Conservation (phyloP, 1,140 invertebrate genomes). For the Aricia agestis region DNA sequence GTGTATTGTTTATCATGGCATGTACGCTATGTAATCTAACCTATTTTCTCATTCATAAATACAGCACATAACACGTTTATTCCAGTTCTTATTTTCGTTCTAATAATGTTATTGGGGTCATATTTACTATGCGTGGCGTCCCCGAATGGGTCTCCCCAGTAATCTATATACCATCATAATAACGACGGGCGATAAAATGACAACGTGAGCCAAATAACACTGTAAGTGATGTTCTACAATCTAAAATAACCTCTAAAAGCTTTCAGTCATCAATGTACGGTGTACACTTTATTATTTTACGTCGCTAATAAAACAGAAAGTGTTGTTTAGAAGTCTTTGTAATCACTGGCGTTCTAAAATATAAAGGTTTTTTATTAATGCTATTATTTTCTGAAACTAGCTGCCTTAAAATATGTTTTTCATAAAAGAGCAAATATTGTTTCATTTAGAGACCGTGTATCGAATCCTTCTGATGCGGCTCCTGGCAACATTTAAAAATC, state of each 20-base stretch:
- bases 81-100: neutral
- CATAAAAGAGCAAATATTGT: no score
- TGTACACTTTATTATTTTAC: neutral
- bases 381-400: no score
- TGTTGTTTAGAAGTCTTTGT: neutral
- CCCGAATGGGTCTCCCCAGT: neutral
- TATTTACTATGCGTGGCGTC: slow-evolving; percentile 3
- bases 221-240: slow-evolving; percentile 12
- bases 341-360: neutral
- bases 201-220: slow-evolving; percentile 12
- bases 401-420: no score
- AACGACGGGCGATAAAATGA: slow-evolving; percentile 10
- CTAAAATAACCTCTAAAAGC: neutral
- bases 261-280: slow-evolving; percentile 8
- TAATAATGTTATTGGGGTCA: slow-evolving; percentile 1
- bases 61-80: neutral
- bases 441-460: no score
- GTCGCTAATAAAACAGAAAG: slow-evolving; percentile 4
- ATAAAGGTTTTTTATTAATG: neutral
- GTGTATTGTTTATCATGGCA: no score
- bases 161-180: slow-evolving; percentile 12
- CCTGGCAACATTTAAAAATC: neutral
- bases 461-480: no score
- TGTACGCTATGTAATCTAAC: neutral
- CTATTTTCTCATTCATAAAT: neutral